Evolutionary conservation across 2,888 invertebrate species (phyloP).

Genomic region (Corbicula japonica): DNA sequence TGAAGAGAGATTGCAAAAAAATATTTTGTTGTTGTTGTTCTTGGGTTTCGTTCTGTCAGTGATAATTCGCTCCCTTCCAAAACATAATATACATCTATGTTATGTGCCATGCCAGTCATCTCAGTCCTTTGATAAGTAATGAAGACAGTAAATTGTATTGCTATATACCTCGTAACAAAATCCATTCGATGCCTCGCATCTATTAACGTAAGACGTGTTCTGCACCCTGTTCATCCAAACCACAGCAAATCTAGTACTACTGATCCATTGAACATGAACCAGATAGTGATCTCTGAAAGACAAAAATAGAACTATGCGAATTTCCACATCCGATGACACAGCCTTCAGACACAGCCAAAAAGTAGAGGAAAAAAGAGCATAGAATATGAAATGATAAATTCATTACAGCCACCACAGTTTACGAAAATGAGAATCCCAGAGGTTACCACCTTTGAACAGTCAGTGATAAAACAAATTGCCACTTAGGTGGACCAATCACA

Average conservation of each 20-base stretch:
- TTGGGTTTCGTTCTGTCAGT: neutral
- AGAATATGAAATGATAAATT: too few relatives aligned
- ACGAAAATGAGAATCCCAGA: too few relatives aligned
- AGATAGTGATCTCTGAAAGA: slow-evolving; percentile 92
- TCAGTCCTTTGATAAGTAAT: neutral
- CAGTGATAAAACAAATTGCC: too few relatives aligned
- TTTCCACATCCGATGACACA: too few relatives aligned
- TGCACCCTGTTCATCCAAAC: slow-evolving; percentile 97
- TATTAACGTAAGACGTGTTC: slow-evolving; percentile 95
- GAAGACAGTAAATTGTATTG: neutral
- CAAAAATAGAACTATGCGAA: slow-evolving; percentile 9
- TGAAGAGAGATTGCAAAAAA: neutral
- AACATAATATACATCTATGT: neutral
- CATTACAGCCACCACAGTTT: too few relatives aligned
- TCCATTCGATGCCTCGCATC: slow-evolving; percentile 96
- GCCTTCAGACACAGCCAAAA: too few relatives aligned
- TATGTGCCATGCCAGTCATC: neutral
- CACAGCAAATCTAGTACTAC: slow-evolving; percentile 92
- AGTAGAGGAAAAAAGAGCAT: too few relatives aligned
- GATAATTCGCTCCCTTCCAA: neutral
- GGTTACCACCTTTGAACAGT: too few relatives aligned
- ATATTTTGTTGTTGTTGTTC: neutral
- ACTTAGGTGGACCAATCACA: too few relatives aligned
- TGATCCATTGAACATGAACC: slow-evolving; percentile 96
- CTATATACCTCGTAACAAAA: slow-evolving; percentile 93